Base-by-base conservation (phyloP, 2,888 invertebrate genomes). In the Eumacrocentrus americanus region DNA sequence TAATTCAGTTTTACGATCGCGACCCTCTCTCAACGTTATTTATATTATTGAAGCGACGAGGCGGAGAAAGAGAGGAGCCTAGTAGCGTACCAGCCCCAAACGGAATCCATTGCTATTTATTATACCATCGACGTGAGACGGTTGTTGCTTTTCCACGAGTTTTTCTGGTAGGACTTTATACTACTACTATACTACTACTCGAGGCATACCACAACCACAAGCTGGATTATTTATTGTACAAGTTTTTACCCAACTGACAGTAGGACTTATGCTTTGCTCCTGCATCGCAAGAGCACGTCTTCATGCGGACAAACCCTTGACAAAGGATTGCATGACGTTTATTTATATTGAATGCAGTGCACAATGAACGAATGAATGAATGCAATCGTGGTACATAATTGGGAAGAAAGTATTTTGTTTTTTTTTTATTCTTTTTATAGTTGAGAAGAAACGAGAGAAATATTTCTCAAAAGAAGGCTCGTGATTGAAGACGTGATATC, bases 1-100 rank as follows among this genome's bases (percentile, higher is more conserved):
- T 70, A 66, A 71, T 72, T 73, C 70, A 69, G 62, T 70, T 72
- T 72, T 73, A 73, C 67, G 68, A 70, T 63, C 65, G 51, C 47
- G 40, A 38, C 60, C 58, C 61, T 62, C 64, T 62, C 47, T 58
- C 5, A 4, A 60, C 50, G 67, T 72, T 67, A 70, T 69, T 70
- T 69, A 70, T 61, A 48, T 35, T 44, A 55, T 50, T 58, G 56
- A 58, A 47, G 50, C 22, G 37, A 58, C 35, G 46, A 40, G 23
- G 22, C 20, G 38, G 9, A 42, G 38, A 47, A 61, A 40, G 37
- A 61, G 59, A 44, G 63, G 58, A 62, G 35, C 53, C 57, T 53
- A 65, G 66, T 63, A 52, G 59, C 48, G 58, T 48, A 54, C 56
- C 59, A 62, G 63, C 65, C 60, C 64, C 62, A 60, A 52, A 58